Evolutionary conservation across 2,113 vertebrate genomes (phyloP).

Genomic region (Callopanchax toddi): DNA sequence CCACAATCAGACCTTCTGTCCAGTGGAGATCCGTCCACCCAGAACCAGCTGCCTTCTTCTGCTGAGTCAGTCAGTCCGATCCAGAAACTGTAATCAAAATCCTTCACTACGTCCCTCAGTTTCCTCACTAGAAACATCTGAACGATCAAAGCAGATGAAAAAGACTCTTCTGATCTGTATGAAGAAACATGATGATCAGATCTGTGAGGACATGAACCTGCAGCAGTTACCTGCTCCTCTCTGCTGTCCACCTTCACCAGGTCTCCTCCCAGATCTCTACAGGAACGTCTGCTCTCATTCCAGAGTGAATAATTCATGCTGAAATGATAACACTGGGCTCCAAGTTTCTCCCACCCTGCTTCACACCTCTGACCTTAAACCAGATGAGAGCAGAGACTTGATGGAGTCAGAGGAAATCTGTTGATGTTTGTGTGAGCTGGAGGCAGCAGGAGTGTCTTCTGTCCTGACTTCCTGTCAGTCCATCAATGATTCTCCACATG

Average conservation of each 20-base stretch:
- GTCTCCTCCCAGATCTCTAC: rapidly evolving
- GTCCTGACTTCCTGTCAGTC: too few relatives aligned
- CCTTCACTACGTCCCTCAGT: rapidly evolving
- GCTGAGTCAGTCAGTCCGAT: slow-evolving; percentile 54
- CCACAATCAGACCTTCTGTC: neutral
- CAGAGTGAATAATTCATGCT: rapidly evolving
- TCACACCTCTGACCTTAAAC: slow-evolving; percentile 1
- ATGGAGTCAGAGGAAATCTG: rapidly evolving
- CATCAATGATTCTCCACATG: too few relatives aligned
- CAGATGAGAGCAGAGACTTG: neutral
- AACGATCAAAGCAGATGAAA: neutral
- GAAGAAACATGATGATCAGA: neutral
- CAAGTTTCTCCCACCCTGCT: slow-evolving; percentile 8
- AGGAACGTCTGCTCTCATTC: rapidly evolving
- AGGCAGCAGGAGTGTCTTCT: too few relatives aligned
- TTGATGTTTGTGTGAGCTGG: neutral
- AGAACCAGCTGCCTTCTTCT: slow-evolving; percentile 42
- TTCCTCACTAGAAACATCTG: slow-evolving; percentile 3
- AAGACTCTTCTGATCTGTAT: neutral
- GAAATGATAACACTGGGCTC: slow-evolving; percentile 44
- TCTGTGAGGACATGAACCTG: rapidly evolving
- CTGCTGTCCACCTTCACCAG: slow-evolving; percentile 46
- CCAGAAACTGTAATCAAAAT: slow-evolving; percentile 28
- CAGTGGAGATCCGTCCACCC: slow-evolving; percentile 51
- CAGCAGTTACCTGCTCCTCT: slow-evolving; percentile 54